Conservation (phyloP, 2,113 vertebrate species). For the Arothron firmamentum region DNA sequence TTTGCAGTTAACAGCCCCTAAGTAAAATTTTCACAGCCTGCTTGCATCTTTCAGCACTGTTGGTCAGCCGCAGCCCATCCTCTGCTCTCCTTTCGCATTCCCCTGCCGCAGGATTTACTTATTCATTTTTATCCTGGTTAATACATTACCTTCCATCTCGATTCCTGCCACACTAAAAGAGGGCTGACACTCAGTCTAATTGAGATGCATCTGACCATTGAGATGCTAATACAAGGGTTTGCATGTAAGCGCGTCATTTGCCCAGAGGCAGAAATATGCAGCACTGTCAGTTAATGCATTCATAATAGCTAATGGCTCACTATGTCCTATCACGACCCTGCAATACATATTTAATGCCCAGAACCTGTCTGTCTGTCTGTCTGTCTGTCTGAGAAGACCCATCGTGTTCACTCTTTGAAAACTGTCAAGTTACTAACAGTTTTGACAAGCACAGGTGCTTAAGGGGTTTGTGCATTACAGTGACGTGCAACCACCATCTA, state of each 20-base stretch:
- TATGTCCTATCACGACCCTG: constrained; percentile 59
- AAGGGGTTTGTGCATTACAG: constrained; percentile 4
- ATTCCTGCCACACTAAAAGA: constrained; percentile 39
- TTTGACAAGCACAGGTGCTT: constrained; percentile 28
- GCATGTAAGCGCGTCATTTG: constrained; percentile 35
- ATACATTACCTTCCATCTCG: constrained; percentile 43
- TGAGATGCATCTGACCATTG: constrained; percentile 66
- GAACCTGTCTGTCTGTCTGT: constrained; percentile 44
- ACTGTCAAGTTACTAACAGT: constrained; percentile 46
- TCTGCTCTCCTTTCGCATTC: neutral
- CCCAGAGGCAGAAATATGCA: constrained; percentile 51
- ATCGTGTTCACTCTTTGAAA: constrained; percentile 32
- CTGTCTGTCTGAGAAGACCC: constrained; percentile 34
- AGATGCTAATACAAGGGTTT: constrained; percentile 62
- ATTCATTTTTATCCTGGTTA: constrained; percentile 38
- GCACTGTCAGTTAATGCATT: constrained; percentile 60
- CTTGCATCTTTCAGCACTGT: constrained; percentile 3
- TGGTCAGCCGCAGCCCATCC: constrained; percentile 3
- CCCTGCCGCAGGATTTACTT: constrained; percentile 4
- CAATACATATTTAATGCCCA: constrained; percentile 67
- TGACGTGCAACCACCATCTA: too few species aligned
- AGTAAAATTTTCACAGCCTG: constrained; percentile 25
- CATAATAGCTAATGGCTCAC: constrained; percentile 60
- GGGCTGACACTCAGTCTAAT: constrained; percentile 62
- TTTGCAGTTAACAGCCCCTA: constrained; percentile 16